A percentile compares a stretch with the other conserved stretches of the same genome.
phyloP scores from a whole-genome alignment of 2,113 vertebrate species.

The Ibidorhyncha struthersii region DNA sequence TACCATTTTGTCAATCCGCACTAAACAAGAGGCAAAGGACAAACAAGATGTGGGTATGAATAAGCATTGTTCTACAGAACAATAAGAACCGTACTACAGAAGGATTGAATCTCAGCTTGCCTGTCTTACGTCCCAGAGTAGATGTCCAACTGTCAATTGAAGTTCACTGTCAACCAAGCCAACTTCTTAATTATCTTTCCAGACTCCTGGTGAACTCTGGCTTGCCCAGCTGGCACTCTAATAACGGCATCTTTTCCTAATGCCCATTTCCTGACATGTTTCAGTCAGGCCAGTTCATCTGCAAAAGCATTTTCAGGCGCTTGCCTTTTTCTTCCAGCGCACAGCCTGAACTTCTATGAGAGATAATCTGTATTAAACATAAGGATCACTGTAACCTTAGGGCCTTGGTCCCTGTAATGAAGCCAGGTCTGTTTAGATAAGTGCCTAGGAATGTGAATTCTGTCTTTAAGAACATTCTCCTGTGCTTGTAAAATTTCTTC shows the following conservation, averaged over 20 bases:
- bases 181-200: neutral
- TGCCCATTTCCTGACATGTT: neutral
- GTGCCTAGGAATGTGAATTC: neutral
- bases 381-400: neutral
- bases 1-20: neutral
- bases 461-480: neutral
- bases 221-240: neutral
- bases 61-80: neutral
- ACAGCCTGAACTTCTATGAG: too few relatives aligned
- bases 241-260: neutral
- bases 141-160: neutral
- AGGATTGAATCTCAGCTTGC: neutral
- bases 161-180: neutral
- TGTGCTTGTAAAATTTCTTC: neutral
- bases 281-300: too few relatives aligned
- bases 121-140: rapidly evolving
- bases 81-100: neutral
- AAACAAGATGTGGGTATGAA: rapidly evolving
- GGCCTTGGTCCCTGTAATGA: neutral
- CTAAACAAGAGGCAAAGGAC: neutral
- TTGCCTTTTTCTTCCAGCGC: too few relatives aligned
- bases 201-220: neutral
- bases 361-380: neutral
- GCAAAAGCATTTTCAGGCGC: too few relatives aligned
- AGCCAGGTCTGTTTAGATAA: neutral